Evolutionary conservation across 2,888 invertebrate genomes (phyloP), one percentile per base, ranked within the genome.

Genomic region (Agonopterix subpropinquella): DNA sequence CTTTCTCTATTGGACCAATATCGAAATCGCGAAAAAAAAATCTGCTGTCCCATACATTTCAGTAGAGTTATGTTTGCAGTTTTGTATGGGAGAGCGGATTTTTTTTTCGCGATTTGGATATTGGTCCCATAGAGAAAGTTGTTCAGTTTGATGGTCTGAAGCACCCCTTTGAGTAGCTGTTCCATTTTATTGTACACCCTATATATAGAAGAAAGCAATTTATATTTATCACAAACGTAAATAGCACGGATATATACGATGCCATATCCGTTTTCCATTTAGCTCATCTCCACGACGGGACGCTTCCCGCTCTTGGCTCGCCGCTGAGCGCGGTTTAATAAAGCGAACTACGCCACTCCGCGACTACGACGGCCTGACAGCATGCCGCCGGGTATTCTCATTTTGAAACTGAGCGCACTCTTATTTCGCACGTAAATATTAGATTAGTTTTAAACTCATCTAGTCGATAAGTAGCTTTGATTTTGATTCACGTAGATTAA

Each of bases 261-360:
- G 11, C 41, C 37, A 37, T 39, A 48, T 43, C 47, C 47, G 39
- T 47, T 43, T 47, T 55, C 49, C 47, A 53, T 52, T 43, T 45
- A 37, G 36, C 43, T 47, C 18, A 49, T 48, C 46, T 47, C 47
- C 44, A 48, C 48, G 47, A 45, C 13, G 13, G 13, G 13, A 13
- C 51, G 43, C 45, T 36, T 48, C 43, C 49, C 47, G 47, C 11
- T 48, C 51, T 45, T 45, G 47, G 47, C 51, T 45, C 47, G 51
- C 28, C 47, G 50, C 51, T 50, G 55, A 56, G 61, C 56, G 62
- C 49, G 64, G 62, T 65, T 65, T 67, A 67, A 65, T 67, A 67
- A 67, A 67, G 59, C 61, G 59, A 53, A 54, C 57, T 57, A 56
- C 57, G 54, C 56, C 53, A 53, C 60, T 55, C 51, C 48, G 39